A percentile compares a stretch with the other conserved stretches of the same genome.
Evolutionary conservation across 2,113 vertebrate genomes (phyloP).

Genomic region (Psittacara wagleri): DNA sequence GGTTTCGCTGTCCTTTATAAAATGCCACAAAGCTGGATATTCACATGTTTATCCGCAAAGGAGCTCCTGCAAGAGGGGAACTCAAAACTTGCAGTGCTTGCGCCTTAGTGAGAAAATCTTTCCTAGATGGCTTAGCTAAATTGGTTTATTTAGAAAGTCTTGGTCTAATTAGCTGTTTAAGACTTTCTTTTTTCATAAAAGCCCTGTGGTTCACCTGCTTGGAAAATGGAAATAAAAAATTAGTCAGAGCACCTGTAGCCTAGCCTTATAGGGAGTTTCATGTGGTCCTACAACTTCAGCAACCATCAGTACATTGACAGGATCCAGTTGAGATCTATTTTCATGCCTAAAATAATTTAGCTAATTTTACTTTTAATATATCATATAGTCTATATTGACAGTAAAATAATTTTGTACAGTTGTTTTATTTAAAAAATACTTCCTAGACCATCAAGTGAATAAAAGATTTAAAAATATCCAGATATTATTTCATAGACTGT

Average conservation of each 20-base stretch:
- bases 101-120: background rate
- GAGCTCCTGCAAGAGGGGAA: background rate
- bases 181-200: background rate
- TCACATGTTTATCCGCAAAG: background rate
- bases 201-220: background rate
- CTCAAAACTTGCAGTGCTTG: background rate
- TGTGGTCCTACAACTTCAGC: background rate
- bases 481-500: background rate
- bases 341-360: background rate
- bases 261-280: background rate
- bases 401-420: background rate
- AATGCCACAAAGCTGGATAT: background rate
- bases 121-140: background rate
- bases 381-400: background rate
- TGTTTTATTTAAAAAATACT: background rate
- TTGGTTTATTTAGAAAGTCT: background rate
- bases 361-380: background rate
- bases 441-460: background rate
- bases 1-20: background rate
- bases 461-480: background rate
- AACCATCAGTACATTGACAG: background rate
- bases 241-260: background rate
- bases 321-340: background rate
- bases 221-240: background rate
- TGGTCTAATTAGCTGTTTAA: slow-evolving; percentile 5